Percentiles rank a stretch among this genome's conserved stretches.
These are phyloP conservation scores for Nothocercus julius DNA, from an alignment of 2,113 vertebrate species.

Conservation along the genomic window DNA sequence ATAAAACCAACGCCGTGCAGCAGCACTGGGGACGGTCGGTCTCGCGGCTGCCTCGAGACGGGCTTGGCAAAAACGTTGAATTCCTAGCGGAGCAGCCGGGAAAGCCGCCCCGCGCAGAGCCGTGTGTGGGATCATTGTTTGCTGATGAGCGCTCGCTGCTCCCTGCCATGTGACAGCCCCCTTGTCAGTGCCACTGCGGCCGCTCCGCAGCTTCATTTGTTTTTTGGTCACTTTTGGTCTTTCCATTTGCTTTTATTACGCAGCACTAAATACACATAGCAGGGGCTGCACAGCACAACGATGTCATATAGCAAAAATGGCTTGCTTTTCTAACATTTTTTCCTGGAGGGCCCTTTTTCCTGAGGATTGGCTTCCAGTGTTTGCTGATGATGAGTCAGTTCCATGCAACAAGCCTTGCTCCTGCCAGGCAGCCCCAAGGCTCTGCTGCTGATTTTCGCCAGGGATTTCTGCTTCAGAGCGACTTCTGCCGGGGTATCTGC, in stretches of 20 bases:
- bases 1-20: background rate
- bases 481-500: background rate
- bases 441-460: background rate
- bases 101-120: fast-evolving
- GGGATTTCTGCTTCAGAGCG: background rate
- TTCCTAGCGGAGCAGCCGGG: background rate
- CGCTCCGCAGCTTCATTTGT: background rate
- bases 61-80: background rate
- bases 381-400: constrained; percentile 20
- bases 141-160: background rate
- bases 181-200: background rate
- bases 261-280: background rate
- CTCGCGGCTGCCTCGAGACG: background rate
- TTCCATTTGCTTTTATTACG: background rate
- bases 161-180: background rate
- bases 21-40: too few species aligned
- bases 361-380: constrained; percentile 13
- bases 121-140: background rate
- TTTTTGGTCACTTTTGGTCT: too few species aligned
- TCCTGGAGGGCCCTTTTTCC: background rate
- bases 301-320: background rate
- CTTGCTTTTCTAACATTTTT: background rate
- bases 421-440: background rate
- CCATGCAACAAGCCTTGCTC: background rate
- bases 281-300: background rate